These are phyloP conservation scores for Drosophila nigrodunni DNA, from an alignment of 1,140 invertebrate genomes.

Conservation along the genomic window DNA sequence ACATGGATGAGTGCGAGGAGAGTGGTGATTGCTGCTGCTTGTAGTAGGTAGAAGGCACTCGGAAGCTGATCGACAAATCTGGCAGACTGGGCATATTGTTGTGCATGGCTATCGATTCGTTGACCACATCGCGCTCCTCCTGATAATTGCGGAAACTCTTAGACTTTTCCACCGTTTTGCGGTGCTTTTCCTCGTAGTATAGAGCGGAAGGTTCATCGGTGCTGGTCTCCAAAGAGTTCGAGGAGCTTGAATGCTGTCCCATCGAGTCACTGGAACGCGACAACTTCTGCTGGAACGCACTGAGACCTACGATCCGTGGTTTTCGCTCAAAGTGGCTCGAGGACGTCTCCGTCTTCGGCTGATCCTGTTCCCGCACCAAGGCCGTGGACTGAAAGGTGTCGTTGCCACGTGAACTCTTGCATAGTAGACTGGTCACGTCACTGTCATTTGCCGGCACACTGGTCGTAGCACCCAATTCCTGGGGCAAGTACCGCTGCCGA, in stretches of 20 bases:
- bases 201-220: slow-evolving; percentile 62
- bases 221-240: slow-evolving; percentile 74
- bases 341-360: slow-evolving; percentile 51
- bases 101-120: slow-evolving; percentile 39
- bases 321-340: slow-evolving; percentile 73
- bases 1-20: slow-evolving; percentile 23
- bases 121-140: slow-evolving; percentile 66
- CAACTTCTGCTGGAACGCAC: slow-evolving; percentile 86
- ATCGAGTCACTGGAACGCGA: slow-evolving; percentile 81
- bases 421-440: slow-evolving; percentile 67
- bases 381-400: slow-evolving; percentile 80
- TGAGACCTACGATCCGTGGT: slow-evolving; percentile 85
- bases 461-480: slow-evolving; percentile 83
- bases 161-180: slow-evolving; percentile 87
- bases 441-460: neutral
- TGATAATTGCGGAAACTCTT: slow-evolving; percentile 88
- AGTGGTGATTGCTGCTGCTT: slow-evolving; percentile 34
- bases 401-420: slow-evolving; percentile 60
- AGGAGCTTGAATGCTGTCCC: slow-evolving; percentile 74
- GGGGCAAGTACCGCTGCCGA: slow-evolving; percentile 86
- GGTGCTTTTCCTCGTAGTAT: slow-evolving; percentile 78
- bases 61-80: slow-evolving; percentile 76
- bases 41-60: slow-evolving; percentile 68
- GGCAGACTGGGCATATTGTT: slow-evolving; percentile 82
- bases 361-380: slow-evolving; percentile 66